These are phyloP conservation scores for Acleris literana DNA, from an alignment of 2,888 invertebrate species.

Conservation along the genomic window DNA sequence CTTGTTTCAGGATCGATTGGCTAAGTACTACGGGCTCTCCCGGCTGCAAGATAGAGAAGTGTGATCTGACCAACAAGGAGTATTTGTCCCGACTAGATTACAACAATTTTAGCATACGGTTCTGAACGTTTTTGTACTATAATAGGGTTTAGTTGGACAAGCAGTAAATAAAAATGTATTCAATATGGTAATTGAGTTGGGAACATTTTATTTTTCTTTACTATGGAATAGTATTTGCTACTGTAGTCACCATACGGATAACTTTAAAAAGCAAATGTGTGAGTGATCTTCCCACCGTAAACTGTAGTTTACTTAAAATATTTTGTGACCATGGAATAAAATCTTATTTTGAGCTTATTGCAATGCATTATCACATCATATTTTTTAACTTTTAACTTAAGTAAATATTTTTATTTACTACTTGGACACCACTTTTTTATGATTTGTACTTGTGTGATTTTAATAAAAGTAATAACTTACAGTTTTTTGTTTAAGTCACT, in stretches of 20 bases:
- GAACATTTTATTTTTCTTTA: neutral
- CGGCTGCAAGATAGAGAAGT: slow-evolving; percentile 91
- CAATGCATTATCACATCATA: no score
- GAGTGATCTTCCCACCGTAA: no score
- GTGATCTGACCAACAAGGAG: slow-evolving; percentile 92
- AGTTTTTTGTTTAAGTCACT: neutral
- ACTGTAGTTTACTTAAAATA: no score
- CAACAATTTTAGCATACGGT: slow-evolving; percentile 91
- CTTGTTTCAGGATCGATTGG: slow-evolving; percentile 89
- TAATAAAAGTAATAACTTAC: neutral
- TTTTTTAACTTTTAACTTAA: neutral
- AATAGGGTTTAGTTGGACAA: neutral
- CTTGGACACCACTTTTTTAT: slow-evolving; percentile 4
- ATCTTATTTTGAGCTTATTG: no score
- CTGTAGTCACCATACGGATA: no score
- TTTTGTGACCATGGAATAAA: no score
- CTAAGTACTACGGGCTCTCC: slow-evolving; percentile 92
- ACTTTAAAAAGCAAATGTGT: no score
- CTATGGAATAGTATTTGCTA: neutral
- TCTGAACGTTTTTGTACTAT: slow-evolving; percentile 76
- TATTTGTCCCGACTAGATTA: slow-evolving; percentile 86
- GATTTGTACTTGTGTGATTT: slow-evolving; percentile 12
- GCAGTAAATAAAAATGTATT: slow-evolving; percentile 6
- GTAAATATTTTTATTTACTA: neutral
- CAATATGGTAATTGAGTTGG: neutral